Evolutionary conservation across 2,113 vertebrate genomes (phyloP), one percentile per base, ranked within the genome.

Genomic region (Sinocyclocheilus rhinocerous): DNA sequence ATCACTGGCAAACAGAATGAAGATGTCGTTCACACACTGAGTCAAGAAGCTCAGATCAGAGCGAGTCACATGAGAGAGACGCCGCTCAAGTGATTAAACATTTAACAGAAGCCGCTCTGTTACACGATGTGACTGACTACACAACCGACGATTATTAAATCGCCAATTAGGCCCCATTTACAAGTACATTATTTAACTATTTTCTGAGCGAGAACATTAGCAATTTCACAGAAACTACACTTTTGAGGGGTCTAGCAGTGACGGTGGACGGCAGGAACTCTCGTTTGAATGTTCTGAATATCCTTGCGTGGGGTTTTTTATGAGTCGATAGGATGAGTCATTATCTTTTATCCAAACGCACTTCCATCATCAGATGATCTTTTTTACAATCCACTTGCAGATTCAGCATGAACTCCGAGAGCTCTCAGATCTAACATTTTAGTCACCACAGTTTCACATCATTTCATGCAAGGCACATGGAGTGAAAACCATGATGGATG

Each of bases 121-220:
- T 83, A 75, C 86, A 77, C 42, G 76, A 84, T 39, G 61, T 82
- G 79, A 89, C 81, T 82, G 79, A 89, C 81, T 87, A 77, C 89
- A 84, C 81, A 59, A 65, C 65, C 33, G 67, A 15, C n/a, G 78
- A 88, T 86, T 89, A 90, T 90, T 86, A 88, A 81, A 85, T 81
- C 72, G 59, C 36, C 86, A 88, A 89, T 90, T 90, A 90, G 65
- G 48, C 72, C 52, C 55, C 84, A 57, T 86, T 89, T 88, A 87
- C 88, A 86, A 88, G 82, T 67, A 70, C 65, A 85, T 89, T 87
- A 87, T 82, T 90, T 83, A 89, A 90, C 88, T 69, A 79, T 78
- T 86, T 85, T 70, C 77, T 61, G 72, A 88, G 69, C 18, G 65
- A 81, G 84, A 76, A 87, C 67, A 87, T 83, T 16, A 84, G 80